phyloP scores from a whole-genome alignment of 2,888 invertebrate species.

The Hirtodrosophila alboralis region DNA sequence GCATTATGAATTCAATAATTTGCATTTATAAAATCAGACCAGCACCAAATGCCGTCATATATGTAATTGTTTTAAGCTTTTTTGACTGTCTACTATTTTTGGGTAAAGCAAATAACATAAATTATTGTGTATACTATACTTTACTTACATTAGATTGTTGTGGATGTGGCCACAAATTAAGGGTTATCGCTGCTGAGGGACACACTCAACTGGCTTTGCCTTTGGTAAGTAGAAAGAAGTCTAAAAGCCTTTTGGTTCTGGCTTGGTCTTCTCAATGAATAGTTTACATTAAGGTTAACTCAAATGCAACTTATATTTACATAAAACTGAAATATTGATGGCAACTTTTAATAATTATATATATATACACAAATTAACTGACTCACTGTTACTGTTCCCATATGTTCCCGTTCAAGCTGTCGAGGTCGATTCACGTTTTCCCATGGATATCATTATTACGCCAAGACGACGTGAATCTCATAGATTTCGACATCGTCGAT shows the following conservation, averaged over 20 bases:
- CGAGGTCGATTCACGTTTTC: conserved; percentile 45
- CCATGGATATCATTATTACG: conserved; percentile 75
- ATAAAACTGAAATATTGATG: conserved; percentile 52
- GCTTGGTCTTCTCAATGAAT: neutral
- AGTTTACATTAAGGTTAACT: conserved; percentile 5
- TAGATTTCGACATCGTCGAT: conserved; percentile 69
- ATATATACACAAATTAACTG: neutral
- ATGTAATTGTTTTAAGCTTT: neutral
- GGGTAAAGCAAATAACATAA: conserved; percentile 61
- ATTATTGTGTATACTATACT: conserved; percentile 59
- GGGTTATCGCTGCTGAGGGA: conserved; percentile 75
- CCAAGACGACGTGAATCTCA: conserved; percentile 45
- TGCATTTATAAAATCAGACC: conserved; percentile 67
- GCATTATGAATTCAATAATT: conserved; percentile 73
- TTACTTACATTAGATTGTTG: conserved; percentile 42
- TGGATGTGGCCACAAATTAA: conserved; percentile 69
- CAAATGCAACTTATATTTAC: conserved; percentile 41
- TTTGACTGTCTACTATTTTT: conserved; percentile 35
- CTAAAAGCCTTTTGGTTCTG: no score
- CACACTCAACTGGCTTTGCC: conserved; percentile 75
- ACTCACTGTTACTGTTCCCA: conserved; percentile 27
- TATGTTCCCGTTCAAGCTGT: conserved; percentile 18
- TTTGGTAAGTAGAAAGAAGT: conserved; percentile 7
- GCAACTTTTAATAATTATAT: conserved; percentile 30
- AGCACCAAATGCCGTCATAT: neutral